Evolutionary conservation across 1,140 invertebrate species (phyloP).

Genomic region (Lordiphosa collinella): DNA sequence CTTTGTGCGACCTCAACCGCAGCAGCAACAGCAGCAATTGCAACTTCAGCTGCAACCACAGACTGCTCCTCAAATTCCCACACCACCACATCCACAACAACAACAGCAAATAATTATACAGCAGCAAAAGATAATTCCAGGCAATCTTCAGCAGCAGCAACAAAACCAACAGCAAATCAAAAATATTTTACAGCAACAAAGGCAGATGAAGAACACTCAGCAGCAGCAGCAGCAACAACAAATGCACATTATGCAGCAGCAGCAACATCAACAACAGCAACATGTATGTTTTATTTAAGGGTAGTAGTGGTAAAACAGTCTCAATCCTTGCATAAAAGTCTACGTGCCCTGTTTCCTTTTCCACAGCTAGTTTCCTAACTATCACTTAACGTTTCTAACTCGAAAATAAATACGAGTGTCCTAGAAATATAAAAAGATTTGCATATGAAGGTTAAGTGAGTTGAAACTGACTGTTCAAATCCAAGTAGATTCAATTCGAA

Average conservation of each 20-base stretch:
- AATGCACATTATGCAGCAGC: constrained; percentile 32
- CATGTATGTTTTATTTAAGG: background rate
- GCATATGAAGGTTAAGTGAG: no score
- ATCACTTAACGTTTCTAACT: no score
- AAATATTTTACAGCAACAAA: constrained; percentile 61
- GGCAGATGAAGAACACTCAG: constrained; percentile 50
- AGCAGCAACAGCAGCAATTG: constrained; percentile 15
- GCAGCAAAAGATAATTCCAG: constrained; percentile 65
- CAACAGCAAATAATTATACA: constrained; percentile 56
- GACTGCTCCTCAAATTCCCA: constrained; percentile 26
- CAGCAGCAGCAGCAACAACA: constrained; percentile 62
- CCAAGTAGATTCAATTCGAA: no score
- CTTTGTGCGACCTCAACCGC: constrained; percentile 52
- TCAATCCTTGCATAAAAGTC: no score
- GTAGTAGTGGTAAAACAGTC: no score
- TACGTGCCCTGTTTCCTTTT: no score
- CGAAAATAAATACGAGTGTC: no score
- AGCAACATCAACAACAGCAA: constrained; percentile 32
- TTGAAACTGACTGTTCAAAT: no score
- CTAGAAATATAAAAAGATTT: no score
- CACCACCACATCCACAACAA: constrained; percentile 38
- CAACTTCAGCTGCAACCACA: constrained; percentile 30
- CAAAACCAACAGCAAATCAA: constrained; percentile 60
- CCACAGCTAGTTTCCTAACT: no score
- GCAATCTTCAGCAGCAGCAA: constrained; percentile 50